These are phyloP conservation scores for Melanocharis versteri DNA, from an alignment of 2,113 vertebrate species.

Conservation along the genomic window DNA sequence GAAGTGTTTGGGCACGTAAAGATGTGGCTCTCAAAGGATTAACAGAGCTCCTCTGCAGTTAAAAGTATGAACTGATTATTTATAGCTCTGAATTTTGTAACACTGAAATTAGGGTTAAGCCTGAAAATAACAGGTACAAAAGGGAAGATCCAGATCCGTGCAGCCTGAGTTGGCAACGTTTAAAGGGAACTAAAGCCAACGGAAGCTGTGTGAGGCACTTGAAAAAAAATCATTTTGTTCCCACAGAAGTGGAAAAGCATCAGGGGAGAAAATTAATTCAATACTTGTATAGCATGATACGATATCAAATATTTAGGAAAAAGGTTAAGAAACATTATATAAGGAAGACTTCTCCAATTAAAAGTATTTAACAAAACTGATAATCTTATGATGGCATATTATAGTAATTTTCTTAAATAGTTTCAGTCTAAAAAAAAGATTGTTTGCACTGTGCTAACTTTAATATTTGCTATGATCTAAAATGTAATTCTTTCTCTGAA, in stretches of 20 bases:
- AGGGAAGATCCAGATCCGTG: neutral
- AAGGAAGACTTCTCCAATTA: neutral
- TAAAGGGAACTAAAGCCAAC: constrained; percentile 38
- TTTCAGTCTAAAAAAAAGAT: neutral
- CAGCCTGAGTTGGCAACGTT: constrained; percentile 29
- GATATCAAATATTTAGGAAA: neutral
- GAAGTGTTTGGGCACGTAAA: neutral
- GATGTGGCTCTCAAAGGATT: constrained; percentile 7
- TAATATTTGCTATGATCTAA: neutral
- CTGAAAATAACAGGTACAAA: constrained; percentile 49
- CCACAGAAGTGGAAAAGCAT: constrained; percentile 31
- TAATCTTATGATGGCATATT: neutral
- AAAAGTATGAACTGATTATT: constrained; percentile 21
- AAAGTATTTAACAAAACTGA: neutral
- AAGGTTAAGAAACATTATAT: neutral
- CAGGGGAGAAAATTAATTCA: constrained; percentile 20
- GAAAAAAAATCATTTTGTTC: constrained; percentile 52
- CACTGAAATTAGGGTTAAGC: constrained; percentile 23
- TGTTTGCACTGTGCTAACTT: neutral
- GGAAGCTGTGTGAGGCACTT: constrained; percentile 45
- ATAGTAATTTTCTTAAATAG: neutral
- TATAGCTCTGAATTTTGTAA: constrained; percentile 22
- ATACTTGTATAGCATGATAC: neutral
- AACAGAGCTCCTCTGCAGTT: neutral
- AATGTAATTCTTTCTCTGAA: neutral